A percentile compares a stretch with the other conserved stretches of the same genome.
phyloP scores from a whole-genome alignment of 2,797 vertebrate genomes.

The Sorex maritimensis region DNA sequence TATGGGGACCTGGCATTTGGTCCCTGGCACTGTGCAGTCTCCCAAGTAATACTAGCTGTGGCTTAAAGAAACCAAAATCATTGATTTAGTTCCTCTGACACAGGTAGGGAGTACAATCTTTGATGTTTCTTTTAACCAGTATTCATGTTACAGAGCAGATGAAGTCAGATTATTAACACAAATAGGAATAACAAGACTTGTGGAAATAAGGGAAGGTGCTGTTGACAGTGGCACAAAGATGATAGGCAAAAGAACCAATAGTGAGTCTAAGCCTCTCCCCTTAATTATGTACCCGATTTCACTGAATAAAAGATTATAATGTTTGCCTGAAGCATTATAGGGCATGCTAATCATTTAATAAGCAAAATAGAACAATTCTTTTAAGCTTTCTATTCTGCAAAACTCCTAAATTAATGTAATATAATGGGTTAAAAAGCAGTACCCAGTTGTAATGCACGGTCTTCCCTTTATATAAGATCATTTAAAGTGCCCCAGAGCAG shows the following conservation, averaged over 20 bases:
- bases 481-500: background rate
- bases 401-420: background rate
- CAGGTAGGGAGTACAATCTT: background rate
- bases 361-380: conserved; percentile 41
- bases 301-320: background rate
- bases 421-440: background rate
- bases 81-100: background rate
- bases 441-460: background rate
- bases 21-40: too few relatives aligned
- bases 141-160: background rate
- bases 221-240: conserved; percentile 69
- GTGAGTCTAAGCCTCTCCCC: background rate
- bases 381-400: conserved; percentile 52
- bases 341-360: conserved; percentile 2
- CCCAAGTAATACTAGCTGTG: too few relatives aligned
- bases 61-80: background rate
- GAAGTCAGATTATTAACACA: background rate
- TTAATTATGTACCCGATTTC: conserved; percentile 27
- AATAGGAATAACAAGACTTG: background rate
- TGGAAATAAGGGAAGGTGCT: conserved; percentile 32
- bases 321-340: background rate
- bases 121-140: background rate
- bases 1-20: too few relatives aligned
- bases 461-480: background rate
- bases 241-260: conserved; percentile 7